These are phyloP conservation scores for Caloenas nicobarica DNA, from an alignment of 2,113 vertebrate genomes.

Conservation along the genomic window DNA sequence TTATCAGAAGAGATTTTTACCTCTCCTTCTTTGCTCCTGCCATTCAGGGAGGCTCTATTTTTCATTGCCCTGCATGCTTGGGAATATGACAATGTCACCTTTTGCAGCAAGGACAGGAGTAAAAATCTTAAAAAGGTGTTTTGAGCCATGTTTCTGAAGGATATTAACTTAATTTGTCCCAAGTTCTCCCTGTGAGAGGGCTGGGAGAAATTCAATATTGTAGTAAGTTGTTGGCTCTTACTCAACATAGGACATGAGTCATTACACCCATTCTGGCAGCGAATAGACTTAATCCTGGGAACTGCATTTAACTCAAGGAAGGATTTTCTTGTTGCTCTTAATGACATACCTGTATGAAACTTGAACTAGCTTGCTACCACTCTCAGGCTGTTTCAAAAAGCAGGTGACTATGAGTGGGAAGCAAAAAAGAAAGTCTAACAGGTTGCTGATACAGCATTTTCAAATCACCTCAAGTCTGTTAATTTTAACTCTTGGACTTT, in stretches of 20 bases:
- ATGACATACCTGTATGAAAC: background rate
- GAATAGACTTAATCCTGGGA: background rate
- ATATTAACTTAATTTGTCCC: background rate
- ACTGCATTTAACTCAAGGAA: background rate
- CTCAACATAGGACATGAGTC: background rate
- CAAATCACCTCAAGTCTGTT: background rate
- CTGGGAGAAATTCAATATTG: background rate
- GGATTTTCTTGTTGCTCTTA: background rate
- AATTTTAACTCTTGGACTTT: background rate
- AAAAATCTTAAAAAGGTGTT: background rate
- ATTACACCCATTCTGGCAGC: background rate
- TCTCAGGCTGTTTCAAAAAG: background rate
- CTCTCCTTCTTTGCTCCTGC: background rate
- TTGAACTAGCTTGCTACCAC: background rate
- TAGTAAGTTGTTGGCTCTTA: background rate
- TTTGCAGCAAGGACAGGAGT: background rate
- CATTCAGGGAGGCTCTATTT: background rate
- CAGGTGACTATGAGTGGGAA: conserved; percentile 5
- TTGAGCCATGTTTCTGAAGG: background rate
- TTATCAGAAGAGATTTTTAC: background rate
- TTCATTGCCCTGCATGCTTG: background rate
- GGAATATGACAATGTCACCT: background rate
- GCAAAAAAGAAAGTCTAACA: background rate
- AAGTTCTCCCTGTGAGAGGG: background rate
- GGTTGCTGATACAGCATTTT: background rate